Base-by-base conservation (phyloP, 1,140 invertebrate species). In the Caerostris extrusa region DNA sequence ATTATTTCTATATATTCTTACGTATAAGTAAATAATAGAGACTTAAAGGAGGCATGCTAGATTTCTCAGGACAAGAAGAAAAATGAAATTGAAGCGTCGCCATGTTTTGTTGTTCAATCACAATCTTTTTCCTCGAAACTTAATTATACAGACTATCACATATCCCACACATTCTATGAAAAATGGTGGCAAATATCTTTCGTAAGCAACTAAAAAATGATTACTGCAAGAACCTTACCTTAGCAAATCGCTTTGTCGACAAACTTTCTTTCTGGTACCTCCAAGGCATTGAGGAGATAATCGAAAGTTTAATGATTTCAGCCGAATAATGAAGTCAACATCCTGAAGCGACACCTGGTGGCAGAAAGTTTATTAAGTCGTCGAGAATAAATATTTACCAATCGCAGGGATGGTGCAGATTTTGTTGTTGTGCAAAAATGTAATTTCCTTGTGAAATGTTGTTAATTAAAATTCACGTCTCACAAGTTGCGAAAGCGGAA, bases 251-350 rank as follows among this genome's bases (percentile, higher is more conserved):
- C 34, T 34, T 34, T 34, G 34, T 34, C 71, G 8, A 50, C 61
- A 67, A 67, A 67, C 14, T 34, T 67, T 67, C 61, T 77, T 77
- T 53, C 71, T 53, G 2, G 34, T 53, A 50, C 50, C 71, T 77
- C 34, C 3, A 12, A 34, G 71, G 34, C 71, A 53, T 10, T 7
- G 34, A 50, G 34, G 34, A 77, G 71, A 77, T 77, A 77, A 77
- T 77, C 71, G 71, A 77, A 77, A 77, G 71, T 77, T 53, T 77
- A 77, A 77, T 77, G 71, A 77, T 77, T 77, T 77, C 71, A 50
- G 14, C 3, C 12, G 34, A 77, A 77, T 77, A 77, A 50, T 77
- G 71, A 77, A 77, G 71, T 77, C 71, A 77, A 77, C 71, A 50
- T 14, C 71, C 71, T 14, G 50, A 8, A 34, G 71, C 71, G 71